Conservation (phyloP, 1,140 invertebrate genomes). For the Amphibalanus amphitrite region DNA sequence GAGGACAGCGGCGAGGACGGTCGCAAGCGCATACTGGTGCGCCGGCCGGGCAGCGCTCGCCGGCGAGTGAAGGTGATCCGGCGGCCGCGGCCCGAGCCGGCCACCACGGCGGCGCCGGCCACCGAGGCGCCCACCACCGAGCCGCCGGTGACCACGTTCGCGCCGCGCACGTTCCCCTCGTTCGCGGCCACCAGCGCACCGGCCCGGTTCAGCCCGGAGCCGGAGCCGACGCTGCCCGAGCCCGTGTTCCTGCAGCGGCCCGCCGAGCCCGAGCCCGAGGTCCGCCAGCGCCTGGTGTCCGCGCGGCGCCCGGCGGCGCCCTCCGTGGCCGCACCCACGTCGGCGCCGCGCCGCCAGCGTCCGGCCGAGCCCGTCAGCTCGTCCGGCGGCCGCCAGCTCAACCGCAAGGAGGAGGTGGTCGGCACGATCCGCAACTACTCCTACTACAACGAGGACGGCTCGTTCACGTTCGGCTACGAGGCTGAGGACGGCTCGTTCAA, state of each 20-base stretch:
- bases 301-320: too few species aligned
- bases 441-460: conserved; percentile 36
- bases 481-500: conserved; percentile 78
- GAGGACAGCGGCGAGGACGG: neutral
- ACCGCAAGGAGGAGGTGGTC: neutral
- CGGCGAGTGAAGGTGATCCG: neutral
- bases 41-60: neutral
- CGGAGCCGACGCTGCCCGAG: neutral
- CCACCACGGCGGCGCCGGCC: neutral
- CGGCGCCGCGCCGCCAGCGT: too few species aligned
- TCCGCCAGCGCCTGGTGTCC: neutral
- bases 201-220: neutral
- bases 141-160: neutral
- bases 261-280: neutral
- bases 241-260: neutral
- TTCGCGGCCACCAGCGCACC: neutral
- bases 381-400: neutral
- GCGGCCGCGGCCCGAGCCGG: neutral
- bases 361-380: neutral
- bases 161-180: neutral
- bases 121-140: neutral
- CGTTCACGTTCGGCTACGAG: conserved; percentile 76
- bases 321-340: neutral
- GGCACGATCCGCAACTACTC: conserved; percentile 20
- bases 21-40: neutral